phyloP scores from a whole-genome alignment of 2,888 invertebrate species.

The Zygothrica quintamaculata region DNA sequence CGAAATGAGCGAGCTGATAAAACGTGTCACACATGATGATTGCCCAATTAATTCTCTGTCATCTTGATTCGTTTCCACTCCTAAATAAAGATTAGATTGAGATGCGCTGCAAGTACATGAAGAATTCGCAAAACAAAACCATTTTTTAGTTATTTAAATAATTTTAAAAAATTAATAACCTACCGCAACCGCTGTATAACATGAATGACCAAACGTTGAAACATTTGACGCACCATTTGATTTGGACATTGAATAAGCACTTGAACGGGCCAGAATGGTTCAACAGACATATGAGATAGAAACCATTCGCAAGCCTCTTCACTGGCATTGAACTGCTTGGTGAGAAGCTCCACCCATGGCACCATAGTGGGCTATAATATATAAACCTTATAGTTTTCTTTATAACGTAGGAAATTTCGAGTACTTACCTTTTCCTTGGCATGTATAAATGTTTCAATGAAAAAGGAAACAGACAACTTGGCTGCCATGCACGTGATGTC shows the following conservation, averaged over 20 bases:
- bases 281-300: constrained; percentile 95
- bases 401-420: neutral
- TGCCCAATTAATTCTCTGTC: constrained; percentile 87
- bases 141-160: neutral
- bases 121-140: too few species aligned
- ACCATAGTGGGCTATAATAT: constrained; percentile 94
- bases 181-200: constrained; percentile 95
- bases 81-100: constrained; percentile 87
- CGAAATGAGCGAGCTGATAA: constrained; percentile 94
- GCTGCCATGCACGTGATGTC: constrained; percentile 94
- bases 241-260: constrained; percentile 97
- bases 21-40: constrained; percentile 95
- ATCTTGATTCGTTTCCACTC: constrained; percentile 85
- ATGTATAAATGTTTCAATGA: constrained; percentile 98
- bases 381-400: too few species aligned
- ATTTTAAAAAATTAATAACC: neutral
- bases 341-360: constrained; percentile 97
- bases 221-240: constrained; percentile 98
- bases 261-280: constrained; percentile 98
- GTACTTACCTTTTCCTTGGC: constrained; percentile 94
- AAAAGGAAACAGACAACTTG: constrained; percentile 95
- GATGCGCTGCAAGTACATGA: constrained; percentile 85
- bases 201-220: constrained; percentile 96
- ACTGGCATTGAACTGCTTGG: constrained; percentile 97
- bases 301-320: constrained; percentile 96